phyloP scores from a whole-genome alignment of 2,888 invertebrate species.

The Chaetoderma sp. region DNA sequence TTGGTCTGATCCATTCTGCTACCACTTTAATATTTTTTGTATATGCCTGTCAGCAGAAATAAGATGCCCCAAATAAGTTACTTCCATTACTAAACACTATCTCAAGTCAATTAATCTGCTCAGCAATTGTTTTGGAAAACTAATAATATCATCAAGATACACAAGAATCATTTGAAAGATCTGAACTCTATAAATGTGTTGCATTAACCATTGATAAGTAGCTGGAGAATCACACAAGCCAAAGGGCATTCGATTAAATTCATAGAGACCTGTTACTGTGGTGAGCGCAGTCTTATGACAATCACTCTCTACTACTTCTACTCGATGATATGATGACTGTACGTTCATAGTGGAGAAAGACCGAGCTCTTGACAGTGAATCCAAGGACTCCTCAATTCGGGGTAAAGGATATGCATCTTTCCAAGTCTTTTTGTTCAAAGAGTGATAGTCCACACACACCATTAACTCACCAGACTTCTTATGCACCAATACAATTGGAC shows the following conservation, averaged over 20 bases:
- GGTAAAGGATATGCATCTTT: conserved; percentile 21
- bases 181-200: conserved; percentile 19
- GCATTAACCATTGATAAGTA: conserved; percentile 28
- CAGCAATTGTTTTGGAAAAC: conserved; percentile 24
- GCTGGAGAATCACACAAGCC: conserved; percentile 16
- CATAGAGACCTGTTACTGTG: conserved; percentile 24
- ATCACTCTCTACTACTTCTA: conserved; percentile 12
- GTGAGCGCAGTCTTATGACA: conserved; percentile 7
- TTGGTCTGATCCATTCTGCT: conserved; percentile 24
- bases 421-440: conserved; percentile 8
- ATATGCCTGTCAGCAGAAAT: conserved; percentile 25
- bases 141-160: conserved; percentile 21
- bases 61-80: conserved; percentile 32
- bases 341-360: conserved; percentile 11
- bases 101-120: conserved; percentile 24
- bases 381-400: conserved; percentile 16
- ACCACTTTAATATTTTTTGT: conserved; percentile 18
- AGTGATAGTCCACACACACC: conserved; percentile 12
- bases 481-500: conserved; percentile 15
- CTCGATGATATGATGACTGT: conserved; percentile 12
- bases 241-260: conserved; percentile 26
- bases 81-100: conserved; percentile 20
- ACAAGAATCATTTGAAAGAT: conserved; percentile 20
- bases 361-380: background rate
- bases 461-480: conserved; percentile 14